Percentiles rank a stretch among this genome's conserved stretches.
These are phyloP conservation scores for Staurois parvus DNA, from an alignment of 2,797 vertebrate genomes.

Conservation along the genomic window DNA sequence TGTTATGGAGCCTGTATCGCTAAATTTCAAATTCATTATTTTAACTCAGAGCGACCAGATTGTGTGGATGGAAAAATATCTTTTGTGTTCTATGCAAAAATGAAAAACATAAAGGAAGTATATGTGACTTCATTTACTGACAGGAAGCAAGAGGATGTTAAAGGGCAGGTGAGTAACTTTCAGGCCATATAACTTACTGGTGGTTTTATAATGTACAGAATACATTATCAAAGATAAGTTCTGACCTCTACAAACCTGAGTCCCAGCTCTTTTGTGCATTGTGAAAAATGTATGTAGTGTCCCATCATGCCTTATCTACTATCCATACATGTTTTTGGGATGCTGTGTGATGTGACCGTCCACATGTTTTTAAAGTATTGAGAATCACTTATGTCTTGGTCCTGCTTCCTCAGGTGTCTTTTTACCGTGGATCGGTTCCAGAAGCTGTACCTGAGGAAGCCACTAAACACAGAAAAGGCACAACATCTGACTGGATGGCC, in stretches of 20 bases:
- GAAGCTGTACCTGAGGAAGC: constrained; percentile 84
- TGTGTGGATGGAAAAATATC: constrained; percentile 86
- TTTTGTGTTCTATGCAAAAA: constrained; percentile 92
- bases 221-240: too few relatives aligned
- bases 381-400: neutral
- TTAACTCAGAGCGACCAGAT: constrained; percentile 87
- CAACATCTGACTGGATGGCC: constrained; percentile 88
- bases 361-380: neutral
- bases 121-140: constrained; percentile 83
- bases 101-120: constrained; percentile 95
- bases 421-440: constrained; percentile 90
- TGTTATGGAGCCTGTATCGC: too few relatives aligned
- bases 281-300: too few relatives aligned
- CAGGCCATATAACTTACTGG: too few relatives aligned
- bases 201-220: too few relatives aligned
- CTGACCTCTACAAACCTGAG: too few relatives aligned
- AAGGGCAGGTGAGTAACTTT: constrained; percentile 84
- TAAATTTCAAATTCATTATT: neutral
- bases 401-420: constrained; percentile 86
- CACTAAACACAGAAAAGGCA: constrained; percentile 82
- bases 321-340: too few relatives aligned
- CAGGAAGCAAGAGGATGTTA: constrained; percentile 79
- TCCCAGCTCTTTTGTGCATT: too few relatives aligned
- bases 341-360: too few relatives aligned
- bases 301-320: too few relatives aligned